These are phyloP conservation scores for Drosophila persimilis DNA, from an alignment of 1,140 invertebrate genomes.

Conservation along the genomic window DNA sequence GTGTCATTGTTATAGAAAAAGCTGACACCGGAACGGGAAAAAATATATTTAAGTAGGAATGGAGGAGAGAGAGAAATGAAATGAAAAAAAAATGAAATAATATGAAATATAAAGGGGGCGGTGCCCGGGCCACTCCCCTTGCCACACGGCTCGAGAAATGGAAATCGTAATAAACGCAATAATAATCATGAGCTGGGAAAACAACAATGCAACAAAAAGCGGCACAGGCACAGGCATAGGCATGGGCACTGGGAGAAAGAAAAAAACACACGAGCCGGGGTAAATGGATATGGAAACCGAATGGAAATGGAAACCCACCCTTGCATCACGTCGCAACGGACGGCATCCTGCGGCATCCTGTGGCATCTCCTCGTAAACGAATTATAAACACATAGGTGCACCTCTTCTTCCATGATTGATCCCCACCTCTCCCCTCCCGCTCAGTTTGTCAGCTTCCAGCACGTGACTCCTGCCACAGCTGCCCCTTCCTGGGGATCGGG, in stretches of 20 bases:
- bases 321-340: conserved; percentile 5
- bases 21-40: conserved; percentile 71
- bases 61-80: too few relatives aligned
- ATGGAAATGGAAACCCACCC: conserved; percentile 61
- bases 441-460: conserved; percentile 25
- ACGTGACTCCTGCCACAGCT: conserved; percentile 37
- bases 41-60: conserved; percentile 18
- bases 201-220: conserved; percentile 50
- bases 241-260: neutral
- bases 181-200: conserved; percentile 72
- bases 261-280: conserved; percentile 1
- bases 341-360: conserved; percentile 7
- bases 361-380: conserved; percentile 40
- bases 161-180: conserved; percentile 76
- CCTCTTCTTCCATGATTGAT: neutral
- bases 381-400: conserved; percentile 61
- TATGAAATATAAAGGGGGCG: conserved; percentile 54
- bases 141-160: conserved; percentile 64
- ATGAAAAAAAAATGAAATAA: conserved; percentile 5
- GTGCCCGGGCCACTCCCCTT: conserved; percentile 54
- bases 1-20: conserved; percentile 69
- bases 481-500: conserved; percentile 7
- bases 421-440: neutral
- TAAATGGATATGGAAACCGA: conserved; percentile 24
- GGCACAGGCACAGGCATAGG: conserved; percentile 1